A percentile compares a stretch with the other conserved stretches of the same genome.
Evolutionary conservation across 2,797 vertebrate species (phyloP).

Genomic region (Acipenser ruthenus): DNA sequence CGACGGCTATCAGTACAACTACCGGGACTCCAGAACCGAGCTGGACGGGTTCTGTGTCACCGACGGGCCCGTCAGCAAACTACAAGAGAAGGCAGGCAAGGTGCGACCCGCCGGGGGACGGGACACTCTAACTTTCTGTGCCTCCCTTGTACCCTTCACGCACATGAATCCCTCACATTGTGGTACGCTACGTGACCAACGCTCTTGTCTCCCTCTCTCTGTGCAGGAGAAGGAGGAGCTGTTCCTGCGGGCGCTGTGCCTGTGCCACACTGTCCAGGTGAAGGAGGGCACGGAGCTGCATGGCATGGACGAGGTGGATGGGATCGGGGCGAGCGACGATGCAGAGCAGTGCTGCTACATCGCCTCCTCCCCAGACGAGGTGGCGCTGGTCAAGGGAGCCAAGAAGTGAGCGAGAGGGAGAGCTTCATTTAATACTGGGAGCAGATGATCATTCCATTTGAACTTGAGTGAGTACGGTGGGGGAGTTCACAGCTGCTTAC

Average conservation of each 20-base stretch:
- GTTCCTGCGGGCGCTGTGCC: constrained; percentile 87
- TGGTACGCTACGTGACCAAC: too few relatives aligned
- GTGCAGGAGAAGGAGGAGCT: constrained; percentile 80
- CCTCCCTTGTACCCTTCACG: too few relatives aligned
- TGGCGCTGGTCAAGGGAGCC: constrained; percentile 87
- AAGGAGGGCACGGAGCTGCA: constrained; percentile 66
- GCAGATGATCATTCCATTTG: background rate
- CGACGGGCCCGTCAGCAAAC: constrained; percentile 65
- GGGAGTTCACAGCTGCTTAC: background rate
- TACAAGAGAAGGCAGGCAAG: constrained; percentile 73
- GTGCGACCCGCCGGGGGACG: constrained; percentile 46
- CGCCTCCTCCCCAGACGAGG: constrained; percentile 91
- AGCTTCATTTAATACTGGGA: background rate
- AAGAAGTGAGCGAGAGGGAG: constrained; percentile 66
- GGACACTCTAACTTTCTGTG: background rate
- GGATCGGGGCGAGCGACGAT: constrained; percentile 39
- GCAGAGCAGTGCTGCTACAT: constrained; percentile 64
- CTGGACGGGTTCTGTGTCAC: constrained; percentile 71
- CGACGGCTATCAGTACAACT: constrained; percentile 85
- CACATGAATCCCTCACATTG: too few relatives aligned
- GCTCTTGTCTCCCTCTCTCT: background rate
- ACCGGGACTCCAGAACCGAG: constrained; percentile 45
- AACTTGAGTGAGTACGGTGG: background rate
- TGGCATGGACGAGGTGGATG: constrained; percentile 45
- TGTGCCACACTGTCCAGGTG: constrained; percentile 94